phyloP scores from a whole-genome alignment of 2,888 invertebrate species.

The Spicauda simplicius region DNA sequence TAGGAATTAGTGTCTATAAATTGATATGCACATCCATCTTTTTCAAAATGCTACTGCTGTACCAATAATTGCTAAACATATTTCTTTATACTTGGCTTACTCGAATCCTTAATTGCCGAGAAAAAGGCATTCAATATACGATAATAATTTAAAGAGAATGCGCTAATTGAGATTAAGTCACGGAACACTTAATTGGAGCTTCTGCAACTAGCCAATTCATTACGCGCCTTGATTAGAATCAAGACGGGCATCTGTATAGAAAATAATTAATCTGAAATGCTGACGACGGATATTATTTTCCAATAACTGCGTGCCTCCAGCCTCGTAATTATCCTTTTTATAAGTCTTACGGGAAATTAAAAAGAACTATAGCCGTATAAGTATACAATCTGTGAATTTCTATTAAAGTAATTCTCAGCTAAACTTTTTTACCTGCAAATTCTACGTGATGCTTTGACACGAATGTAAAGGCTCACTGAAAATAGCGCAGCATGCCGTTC shows the following conservation, averaged over 20 bases:
- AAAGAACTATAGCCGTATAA: too few species aligned
- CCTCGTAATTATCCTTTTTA: constrained; percentile 18
- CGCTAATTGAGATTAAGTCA: constrained; percentile 8
- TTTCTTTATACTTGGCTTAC: too few species aligned
- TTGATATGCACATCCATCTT: too few species aligned
- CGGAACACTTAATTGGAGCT: constrained; percentile 1
- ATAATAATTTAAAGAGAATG: neutral
- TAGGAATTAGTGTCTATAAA: too few species aligned
- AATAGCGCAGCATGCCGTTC: too few species aligned
- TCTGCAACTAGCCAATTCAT: constrained; percentile 9
- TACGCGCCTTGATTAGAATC: neutral
- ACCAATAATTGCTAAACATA: too few species aligned
- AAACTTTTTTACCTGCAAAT: too few species aligned
- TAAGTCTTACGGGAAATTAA: constrained; percentile 4
- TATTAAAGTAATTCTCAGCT: too few species aligned
- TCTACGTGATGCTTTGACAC: too few species aligned
- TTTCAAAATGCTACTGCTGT: too few species aligned
- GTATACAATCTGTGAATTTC: too few species aligned
- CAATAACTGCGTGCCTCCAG: constrained; percentile 4
- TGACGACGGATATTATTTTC: constrained; percentile 5
- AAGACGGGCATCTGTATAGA: neutral
- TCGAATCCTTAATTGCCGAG: neutral
- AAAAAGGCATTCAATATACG: neutral
- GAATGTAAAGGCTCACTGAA: too few species aligned
- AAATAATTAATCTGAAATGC: constrained; percentile 8